Percentiles rank a stretch among this genome's conserved stretches.
Evolutionary conservation across 2,888 invertebrate species (phyloP).

Genomic region (Drosophila longiperda): DNA sequence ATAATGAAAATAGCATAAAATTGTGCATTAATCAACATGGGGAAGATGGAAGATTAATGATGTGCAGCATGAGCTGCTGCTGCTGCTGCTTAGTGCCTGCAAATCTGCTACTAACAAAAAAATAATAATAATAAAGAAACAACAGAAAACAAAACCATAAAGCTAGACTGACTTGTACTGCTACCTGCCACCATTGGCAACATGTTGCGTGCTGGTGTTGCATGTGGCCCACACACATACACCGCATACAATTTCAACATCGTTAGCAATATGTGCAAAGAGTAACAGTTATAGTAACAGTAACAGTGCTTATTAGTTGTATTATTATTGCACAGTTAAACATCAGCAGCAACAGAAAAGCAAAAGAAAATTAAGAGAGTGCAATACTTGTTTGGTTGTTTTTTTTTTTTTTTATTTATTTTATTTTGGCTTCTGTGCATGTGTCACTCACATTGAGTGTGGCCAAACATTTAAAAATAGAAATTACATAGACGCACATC

Average conservation of each 20-base stretch:
- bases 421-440: conserved; percentile 34
- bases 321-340: conserved; percentile 58
- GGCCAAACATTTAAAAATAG: conserved; percentile 55
- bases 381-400: conserved; percentile 26
- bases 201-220: conserved; percentile 69
- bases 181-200: conserved; percentile 49
- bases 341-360: conserved; percentile 15
- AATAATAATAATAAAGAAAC: conserved; percentile 8
- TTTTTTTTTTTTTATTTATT: conserved; percentile 1
- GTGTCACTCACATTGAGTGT: conserved; percentile 39
- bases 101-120: conserved; percentile 41
- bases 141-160: conserved; percentile 43
- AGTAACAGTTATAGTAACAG: conserved; percentile 48
- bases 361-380: conserved; percentile 13
- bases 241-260: conserved; percentile 61
- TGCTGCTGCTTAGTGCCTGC: not conserved
- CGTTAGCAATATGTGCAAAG: conserved; percentile 62
- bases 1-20: conserved; percentile 62
- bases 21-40: conserved; percentile 70
- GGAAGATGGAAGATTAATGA: conserved; percentile 66
- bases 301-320: conserved; percentile 26
- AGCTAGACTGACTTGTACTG: conserved; percentile 35
- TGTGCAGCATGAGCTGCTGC: conserved; percentile 62
- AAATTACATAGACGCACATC: conserved; percentile 52
- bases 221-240: conserved; percentile 50